Evolutionary conservation across 1,140 invertebrate species (phyloP).

Genomic region (Neodiprion fabricii): DNA sequence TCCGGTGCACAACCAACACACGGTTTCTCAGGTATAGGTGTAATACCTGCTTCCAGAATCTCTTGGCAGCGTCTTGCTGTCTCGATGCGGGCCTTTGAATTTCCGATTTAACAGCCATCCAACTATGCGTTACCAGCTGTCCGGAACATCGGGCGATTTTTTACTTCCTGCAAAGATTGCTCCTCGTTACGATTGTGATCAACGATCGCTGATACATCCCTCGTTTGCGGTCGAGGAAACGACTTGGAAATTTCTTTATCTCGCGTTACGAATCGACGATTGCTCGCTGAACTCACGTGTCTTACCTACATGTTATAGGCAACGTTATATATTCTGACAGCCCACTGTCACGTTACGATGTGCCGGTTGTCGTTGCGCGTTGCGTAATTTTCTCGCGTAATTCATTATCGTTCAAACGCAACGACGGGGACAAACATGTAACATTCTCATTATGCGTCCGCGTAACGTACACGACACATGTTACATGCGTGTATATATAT

Average conservation of each 20-base stretch:
- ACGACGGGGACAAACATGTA: too few relatives aligned
- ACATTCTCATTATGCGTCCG: too few relatives aligned
- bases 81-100: too few relatives aligned
- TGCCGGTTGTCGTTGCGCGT: neutral
- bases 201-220: neutral
- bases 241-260: neutral
- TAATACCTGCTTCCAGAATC: too few relatives aligned
- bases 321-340: neutral
- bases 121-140: neutral
- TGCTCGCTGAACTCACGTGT: neutral
- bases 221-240: neutral
- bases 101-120: too few relatives aligned
- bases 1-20: too few relatives aligned
- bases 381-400: neutral
- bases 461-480: too few relatives aligned
- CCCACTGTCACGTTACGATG: neutral
- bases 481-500: too few relatives aligned
- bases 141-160: neutral
- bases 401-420: neutral
- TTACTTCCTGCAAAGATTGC: neutral
- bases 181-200: neutral
- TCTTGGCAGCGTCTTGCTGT: too few relatives aligned
- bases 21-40: too few relatives aligned
- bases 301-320: too few relatives aligned
- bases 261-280: neutral